Percentiles rank a stretch among this genome's conserved stretches.
phyloP scores from a whole-genome alignment of 2,797 vertebrate species.

The Thamnophis elegans region DNA sequence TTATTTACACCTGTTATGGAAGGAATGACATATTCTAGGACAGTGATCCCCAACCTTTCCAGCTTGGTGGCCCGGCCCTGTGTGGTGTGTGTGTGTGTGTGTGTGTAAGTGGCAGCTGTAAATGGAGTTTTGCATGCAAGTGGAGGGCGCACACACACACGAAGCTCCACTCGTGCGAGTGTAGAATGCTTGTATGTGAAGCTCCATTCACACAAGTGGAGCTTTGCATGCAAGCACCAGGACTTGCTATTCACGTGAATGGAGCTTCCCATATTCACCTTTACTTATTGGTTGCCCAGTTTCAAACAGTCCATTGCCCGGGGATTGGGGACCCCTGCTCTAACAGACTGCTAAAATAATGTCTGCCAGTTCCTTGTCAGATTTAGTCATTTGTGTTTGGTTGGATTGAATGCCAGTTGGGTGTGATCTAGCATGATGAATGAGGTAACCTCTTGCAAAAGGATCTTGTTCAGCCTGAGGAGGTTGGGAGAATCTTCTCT shows the following conservation, averaged over 20 bases:
- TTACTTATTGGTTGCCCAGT: not conserved
- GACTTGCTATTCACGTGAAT: fast-evolving
- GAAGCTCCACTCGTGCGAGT: not conserved
- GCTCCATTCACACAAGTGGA: not conserved
- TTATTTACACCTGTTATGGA: not conserved
- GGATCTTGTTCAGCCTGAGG: not conserved
- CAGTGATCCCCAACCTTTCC: not conserved
- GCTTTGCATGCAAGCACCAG: too few species aligned
- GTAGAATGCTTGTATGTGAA: not conserved
- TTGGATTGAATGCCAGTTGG: not conserved
- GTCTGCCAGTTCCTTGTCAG: not conserved
- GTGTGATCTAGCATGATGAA: not conserved
- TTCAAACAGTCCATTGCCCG: not conserved
- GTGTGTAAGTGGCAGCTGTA: not conserved
- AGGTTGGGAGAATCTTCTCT: not conserved
- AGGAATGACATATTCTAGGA: not conserved
- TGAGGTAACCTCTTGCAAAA: not conserved
- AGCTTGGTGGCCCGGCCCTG: not conserved
- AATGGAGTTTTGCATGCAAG: too few species aligned
- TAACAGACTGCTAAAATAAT: not conserved
- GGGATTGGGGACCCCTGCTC: not conserved
- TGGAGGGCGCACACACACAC: not conserved
- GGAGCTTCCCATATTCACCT: not conserved
- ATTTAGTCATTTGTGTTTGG: not conserved
- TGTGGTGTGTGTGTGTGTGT: not conserved